phyloP scores from a whole-genome alignment of 2,113 vertebrate genomes.

The Gavia stellata region DNA sequence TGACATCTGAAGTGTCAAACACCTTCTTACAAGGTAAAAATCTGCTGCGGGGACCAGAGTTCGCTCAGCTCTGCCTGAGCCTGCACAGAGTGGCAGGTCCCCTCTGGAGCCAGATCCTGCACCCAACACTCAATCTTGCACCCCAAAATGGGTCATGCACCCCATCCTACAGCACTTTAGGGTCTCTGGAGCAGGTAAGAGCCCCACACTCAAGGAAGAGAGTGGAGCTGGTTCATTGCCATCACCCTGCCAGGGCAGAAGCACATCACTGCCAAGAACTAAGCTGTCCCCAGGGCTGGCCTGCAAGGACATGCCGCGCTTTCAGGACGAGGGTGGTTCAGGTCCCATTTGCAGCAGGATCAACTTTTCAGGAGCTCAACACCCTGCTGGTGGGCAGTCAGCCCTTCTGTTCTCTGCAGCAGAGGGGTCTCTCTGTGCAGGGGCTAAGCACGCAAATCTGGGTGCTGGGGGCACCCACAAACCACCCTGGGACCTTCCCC shows the following conservation, averaged over 20 bases:
- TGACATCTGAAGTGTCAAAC: background rate
- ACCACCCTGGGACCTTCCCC: background rate
- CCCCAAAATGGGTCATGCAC: accelerated
- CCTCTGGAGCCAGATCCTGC: background rate
- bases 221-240: background rate
- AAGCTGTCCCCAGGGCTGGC: background rate
- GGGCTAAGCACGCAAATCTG: background rate
- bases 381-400: background rate
- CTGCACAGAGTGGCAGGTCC: background rate
- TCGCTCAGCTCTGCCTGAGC: background rate
- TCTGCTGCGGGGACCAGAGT: accelerated
- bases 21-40: background rate
- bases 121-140: background rate
- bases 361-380: background rate
- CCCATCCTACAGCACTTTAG: background rate
- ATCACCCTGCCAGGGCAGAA: background rate
- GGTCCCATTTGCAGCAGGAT: background rate
- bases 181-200: background rate
- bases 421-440: too few species aligned
- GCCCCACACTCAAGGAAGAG: background rate
- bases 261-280: background rate
- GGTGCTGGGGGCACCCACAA: background rate
- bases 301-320: background rate
- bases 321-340: accelerated
- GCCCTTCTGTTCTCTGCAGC: background rate